Percentiles rank a stretch among this genome's conserved stretches.
These are phyloP conservation scores for Eretmocerus hayati DNA, from an alignment of 2,888 invertebrate genomes.

Conservation along the genomic window DNA sequence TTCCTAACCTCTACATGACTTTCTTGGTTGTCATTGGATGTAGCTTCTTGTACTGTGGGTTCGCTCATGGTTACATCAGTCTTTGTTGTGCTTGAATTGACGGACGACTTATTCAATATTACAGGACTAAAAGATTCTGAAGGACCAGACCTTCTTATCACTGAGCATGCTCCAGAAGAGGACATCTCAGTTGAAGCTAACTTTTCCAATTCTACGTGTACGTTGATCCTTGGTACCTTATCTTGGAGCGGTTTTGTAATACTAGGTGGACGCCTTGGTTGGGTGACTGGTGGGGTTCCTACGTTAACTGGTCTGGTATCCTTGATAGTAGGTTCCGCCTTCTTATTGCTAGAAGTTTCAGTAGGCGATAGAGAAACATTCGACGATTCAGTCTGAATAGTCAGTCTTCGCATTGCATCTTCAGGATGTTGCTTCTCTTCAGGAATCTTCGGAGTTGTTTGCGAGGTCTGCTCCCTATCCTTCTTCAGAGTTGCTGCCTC, in stretches of 20 bases:
- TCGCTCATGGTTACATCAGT: slow-evolving; percentile 14
- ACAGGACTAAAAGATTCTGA: no score
- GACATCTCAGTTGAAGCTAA: background rate
- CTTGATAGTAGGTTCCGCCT: background rate
- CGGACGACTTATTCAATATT: no score
- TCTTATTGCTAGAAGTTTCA: background rate
- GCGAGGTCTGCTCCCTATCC: background rate
- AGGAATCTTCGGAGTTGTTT: background rate
- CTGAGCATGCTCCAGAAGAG: background rate
- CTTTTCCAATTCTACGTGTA: background rate
- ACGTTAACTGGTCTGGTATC: background rate
- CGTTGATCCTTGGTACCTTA: background rate
- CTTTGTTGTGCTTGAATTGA: slow-evolving; percentile 14
- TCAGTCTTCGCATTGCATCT: background rate
- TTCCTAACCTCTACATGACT: no score
- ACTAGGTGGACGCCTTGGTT: background rate
- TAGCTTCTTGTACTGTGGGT: slow-evolving; percentile 15
- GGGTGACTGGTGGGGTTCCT: background rate
- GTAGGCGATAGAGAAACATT: background rate
- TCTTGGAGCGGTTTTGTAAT: slow-evolving; percentile 1
- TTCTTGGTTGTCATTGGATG: background rate
- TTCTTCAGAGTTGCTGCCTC: slow-evolving; percentile 11
- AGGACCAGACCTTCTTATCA: background rate
- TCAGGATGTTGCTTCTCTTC: background rate
- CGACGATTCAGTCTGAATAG: background rate